Conservation (phyloP, 1,140 invertebrate species). For the Battus philenor region DNA sequence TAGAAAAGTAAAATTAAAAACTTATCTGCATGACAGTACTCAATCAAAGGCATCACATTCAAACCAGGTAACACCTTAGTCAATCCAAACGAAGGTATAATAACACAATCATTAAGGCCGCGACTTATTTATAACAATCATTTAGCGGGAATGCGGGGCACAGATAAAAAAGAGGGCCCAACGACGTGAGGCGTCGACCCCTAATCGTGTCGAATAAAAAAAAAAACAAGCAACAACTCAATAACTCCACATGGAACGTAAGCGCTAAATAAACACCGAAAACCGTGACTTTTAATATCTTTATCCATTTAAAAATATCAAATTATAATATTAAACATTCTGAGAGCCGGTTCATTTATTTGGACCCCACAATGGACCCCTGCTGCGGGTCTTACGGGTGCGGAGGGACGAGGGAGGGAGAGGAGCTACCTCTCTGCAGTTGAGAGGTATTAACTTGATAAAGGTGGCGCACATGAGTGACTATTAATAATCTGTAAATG, state of each 20-base stretch:
- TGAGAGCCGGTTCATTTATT: constrained; percentile 53
- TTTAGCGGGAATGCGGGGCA: constrained; percentile 7
- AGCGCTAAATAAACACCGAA: constrained; percentile 61
- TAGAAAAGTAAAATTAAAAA: constrained; percentile 5
- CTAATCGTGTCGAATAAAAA: constrained; percentile 21
- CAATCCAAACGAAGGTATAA: too few species aligned
- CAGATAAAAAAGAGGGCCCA: constrained; percentile 12
- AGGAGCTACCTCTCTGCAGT: constrained; percentile 22
- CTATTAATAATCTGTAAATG: too few species aligned
- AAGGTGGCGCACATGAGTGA: not conserved
- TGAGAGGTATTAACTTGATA: constrained; percentile 2
- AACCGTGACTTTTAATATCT: constrained; percentile 68
- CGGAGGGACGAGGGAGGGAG: constrained; percentile 14
- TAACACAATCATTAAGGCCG: too few species aligned
- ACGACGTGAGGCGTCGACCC: constrained; percentile 23
- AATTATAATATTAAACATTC: constrained; percentile 69
- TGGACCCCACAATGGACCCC: constrained; percentile 49
- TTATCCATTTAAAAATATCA: constrained; percentile 70
- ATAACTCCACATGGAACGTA: constrained; percentile 42
- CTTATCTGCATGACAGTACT: too few species aligned
- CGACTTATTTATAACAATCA: too few species aligned
- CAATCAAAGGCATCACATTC: too few species aligned
- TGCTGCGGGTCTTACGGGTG: constrained; percentile 23
- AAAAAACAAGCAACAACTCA: constrained; percentile 21
- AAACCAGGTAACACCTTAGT: too few species aligned